Evolutionary conservation across 1,140 invertebrate genomes (phyloP).

Genomic region (Hirudo medicinalis): DNA sequence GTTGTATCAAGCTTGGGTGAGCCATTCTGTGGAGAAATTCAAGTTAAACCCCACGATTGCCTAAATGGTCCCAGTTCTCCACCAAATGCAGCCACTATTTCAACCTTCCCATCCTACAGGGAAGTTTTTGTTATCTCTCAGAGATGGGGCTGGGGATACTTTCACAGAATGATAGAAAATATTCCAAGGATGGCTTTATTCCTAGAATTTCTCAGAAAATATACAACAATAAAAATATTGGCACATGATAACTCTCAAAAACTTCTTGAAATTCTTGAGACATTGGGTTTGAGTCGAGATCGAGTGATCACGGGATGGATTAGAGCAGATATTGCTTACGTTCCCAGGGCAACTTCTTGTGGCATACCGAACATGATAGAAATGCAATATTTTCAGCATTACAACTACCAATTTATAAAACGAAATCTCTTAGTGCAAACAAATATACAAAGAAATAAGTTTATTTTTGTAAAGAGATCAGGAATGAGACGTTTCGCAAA

Average conservation of each 20-base stretch:
- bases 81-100: not conserved
- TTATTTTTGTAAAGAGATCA: slow-evolving; percentile 12
- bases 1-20: not conserved
- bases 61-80: not conserved
- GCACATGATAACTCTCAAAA: not conserved
- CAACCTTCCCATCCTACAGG: slow-evolving; percentile 23
- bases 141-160: slow-evolving; percentile 3
- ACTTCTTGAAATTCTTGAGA: slow-evolving; percentile 6
- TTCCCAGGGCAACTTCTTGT: slow-evolving; percentile 5
- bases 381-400: not conserved
- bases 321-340: slow-evolving; percentile 13
- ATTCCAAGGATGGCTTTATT: slow-evolving; percentile 8
- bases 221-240: slow-evolving; percentile 11
- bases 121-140: slow-evolving; percentile 14
- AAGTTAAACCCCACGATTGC: not conserved
- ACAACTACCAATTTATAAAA: not conserved
- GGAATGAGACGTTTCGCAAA: not conserved
- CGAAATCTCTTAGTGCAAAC: not conserved
- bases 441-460: not conserved
- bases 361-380: slow-evolving; percentile 1
- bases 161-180: slow-evolving; percentile 13
- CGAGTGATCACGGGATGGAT: not conserved
- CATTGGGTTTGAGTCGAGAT: slow-evolving; percentile 5
- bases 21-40: not conserved
- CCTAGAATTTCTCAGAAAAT: slow-evolving; percentile 12